Evolutionary conservation across 2,797 vertebrate genomes (phyloP).

Genomic region (Liparis tanakae): DNA sequence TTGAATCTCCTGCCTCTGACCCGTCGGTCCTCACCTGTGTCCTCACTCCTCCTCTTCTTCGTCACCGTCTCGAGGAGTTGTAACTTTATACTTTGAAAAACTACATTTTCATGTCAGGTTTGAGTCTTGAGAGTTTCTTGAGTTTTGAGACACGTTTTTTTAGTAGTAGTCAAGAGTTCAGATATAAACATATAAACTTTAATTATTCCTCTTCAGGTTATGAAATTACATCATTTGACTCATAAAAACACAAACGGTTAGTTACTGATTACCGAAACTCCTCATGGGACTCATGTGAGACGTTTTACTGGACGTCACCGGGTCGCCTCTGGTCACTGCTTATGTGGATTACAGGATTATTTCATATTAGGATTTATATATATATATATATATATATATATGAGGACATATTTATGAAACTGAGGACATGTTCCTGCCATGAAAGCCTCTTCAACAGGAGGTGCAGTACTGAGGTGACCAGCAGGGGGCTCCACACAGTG

Average conservation of each 20-base stretch:
- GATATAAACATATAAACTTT: slow-evolving; percentile 20
- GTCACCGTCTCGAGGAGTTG: background rate
- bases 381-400: too few species aligned
- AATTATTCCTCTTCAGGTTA: slow-evolving; percentile 13
- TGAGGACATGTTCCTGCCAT: too few species aligned
- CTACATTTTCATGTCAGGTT: background rate
- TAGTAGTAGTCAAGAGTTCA: background rate
- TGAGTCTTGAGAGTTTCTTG: too few species aligned
- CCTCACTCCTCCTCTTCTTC: slow-evolving; percentile 5
- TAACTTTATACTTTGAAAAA: background rate
- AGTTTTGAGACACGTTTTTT: too few species aligned
- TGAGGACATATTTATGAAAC: too few species aligned
- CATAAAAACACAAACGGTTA: slow-evolving; percentile 6
- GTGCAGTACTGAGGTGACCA: too few species aligned
- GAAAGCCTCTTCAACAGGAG: too few species aligned
- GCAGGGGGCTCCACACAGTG: background rate
- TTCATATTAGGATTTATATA: too few species aligned
- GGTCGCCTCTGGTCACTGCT: too few species aligned
- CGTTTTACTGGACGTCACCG: too few species aligned
- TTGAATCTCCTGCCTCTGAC: too few species aligned
- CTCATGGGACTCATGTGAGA: background rate
- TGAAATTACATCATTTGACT: background rate
- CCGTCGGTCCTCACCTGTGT: background rate
- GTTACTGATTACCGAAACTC: slow-evolving; percentile 32
- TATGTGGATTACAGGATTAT: too few species aligned